Base-by-base conservation (phyloP, 2,113 vertebrate species). In the Vidua chalybeata region DNA sequence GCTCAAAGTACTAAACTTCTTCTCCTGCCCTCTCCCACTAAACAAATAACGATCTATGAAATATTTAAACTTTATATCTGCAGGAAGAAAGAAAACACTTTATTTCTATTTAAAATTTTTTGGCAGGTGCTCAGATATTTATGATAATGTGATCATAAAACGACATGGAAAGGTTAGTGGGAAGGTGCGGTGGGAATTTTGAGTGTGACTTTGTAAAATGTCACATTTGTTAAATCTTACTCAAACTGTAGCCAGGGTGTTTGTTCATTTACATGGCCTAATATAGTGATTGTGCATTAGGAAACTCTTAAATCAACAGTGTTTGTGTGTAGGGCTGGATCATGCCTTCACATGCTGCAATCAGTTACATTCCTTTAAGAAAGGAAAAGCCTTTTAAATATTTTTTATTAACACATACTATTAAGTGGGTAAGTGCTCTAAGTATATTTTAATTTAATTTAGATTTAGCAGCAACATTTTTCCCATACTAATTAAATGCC, bases 401-500 rank as follows among this genome's bases (percentile, higher is more conserved):
- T 96, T 97, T 98, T 97, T 97, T 96, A 97, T 97, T 98, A 98
- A 97, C 39, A 59, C 84, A 93, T 97, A 95, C 91, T 96, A 96
- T 97, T 98, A 97, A 97, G 92, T 97, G 96, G 87, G 76, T 96
- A 96, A 97, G 86, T 96, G 96, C 97, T 94, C 96, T 97, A 97
- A 97, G 96, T 97, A 93, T 94, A 94, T 93, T 97, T 97, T 97
- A 97, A 98, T 98, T 98, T 98, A 98, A 98, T 98, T 98, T 97
- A 97, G 93, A 89, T 79, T 97, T 97, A 96, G 96, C 94, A 92
- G 91, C 91, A 97, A 95, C 96, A 95, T 97, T 98, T 98, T 97
- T 92, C 96, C 91, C 93, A 89, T 90, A 93, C 96, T 98, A 98
- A 98, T 98, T 97, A 97, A 97, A 97, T 96, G 92, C 94, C 97